phyloP scores from a whole-genome alignment of 2,113 vertebrate species.

The Gambusia affinis region DNA sequence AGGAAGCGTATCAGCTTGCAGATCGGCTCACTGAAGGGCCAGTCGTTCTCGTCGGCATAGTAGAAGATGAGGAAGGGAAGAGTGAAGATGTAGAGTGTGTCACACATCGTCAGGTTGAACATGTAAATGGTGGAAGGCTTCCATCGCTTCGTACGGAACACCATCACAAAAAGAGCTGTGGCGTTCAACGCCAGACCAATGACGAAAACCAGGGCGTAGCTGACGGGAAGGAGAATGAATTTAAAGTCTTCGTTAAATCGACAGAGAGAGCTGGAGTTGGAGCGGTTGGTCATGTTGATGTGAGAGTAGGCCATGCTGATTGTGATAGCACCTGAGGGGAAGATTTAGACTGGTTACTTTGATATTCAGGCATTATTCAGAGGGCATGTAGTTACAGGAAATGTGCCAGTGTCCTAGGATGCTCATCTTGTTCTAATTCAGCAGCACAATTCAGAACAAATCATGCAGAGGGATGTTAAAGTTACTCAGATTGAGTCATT shows the following conservation, averaged over 20 bases:
- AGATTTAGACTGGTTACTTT: neutral
- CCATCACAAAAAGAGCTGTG: constrained; percentile 85
- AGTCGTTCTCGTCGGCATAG: constrained; percentile 89
- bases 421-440: constrained; percentile 7
- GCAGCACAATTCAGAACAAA: neutral
- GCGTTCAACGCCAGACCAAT: constrained; percentile 88
- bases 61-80: constrained; percentile 94
- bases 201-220: constrained; percentile 89
- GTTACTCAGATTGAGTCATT: constrained; percentile 11
- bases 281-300: constrained; percentile 14
- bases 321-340: constrained; percentile 34
- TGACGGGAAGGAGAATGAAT: constrained; percentile 90
- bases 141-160: constrained; percentile 92
- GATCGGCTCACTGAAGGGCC: constrained; percentile 89
- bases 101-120: constrained; percentile 92
- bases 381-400: neutral
- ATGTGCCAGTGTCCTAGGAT: neutral
- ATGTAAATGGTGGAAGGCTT: constrained; percentile 93
- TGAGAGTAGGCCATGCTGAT: constrained; percentile 52
- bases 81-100: constrained; percentile 90
- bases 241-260: constrained; percentile 90
- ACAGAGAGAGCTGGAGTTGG: constrained; percentile 72
- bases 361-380: neutral
- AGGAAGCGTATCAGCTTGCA: constrained; percentile 96
- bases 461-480: neutral